Evolutionary conservation across 2,888 invertebrate species (phyloP).

Genomic region (Pachymerium ferrugineum): DNA sequence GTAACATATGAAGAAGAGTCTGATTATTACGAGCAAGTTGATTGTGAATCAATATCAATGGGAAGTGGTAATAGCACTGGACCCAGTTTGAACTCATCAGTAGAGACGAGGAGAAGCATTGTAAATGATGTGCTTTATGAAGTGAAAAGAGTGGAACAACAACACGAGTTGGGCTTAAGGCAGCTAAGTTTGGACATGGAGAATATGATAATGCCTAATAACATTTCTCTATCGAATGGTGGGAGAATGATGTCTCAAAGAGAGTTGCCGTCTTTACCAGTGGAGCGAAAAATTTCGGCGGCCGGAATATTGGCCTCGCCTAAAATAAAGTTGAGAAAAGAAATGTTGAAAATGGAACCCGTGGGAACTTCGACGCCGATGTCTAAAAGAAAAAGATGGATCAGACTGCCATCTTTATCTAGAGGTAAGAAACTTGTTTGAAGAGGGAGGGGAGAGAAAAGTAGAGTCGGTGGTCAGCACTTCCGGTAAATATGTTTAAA

Average conservation of each 20-base stretch:
- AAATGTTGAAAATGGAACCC: background rate
- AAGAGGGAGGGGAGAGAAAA: background rate
- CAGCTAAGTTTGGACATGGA: slow-evolving; percentile 82
- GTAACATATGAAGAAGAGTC: background rate
- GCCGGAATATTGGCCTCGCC: background rate
- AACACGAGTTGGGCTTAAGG: slow-evolving; percentile 74
- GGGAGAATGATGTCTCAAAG: background rate
- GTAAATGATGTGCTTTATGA: slow-evolving; percentile 62
- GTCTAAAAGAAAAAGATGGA: slow-evolving; percentile 25
- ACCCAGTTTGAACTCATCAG: background rate
- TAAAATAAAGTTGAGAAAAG: background rate
- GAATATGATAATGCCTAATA: slow-evolving; percentile 76
- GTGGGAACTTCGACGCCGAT: slow-evolving; percentile 28
- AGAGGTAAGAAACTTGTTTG: slow-evolving; percentile 31
- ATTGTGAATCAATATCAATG: background rate
- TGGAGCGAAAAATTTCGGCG: background rate
- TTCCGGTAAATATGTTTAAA: background rate
- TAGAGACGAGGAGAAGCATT: background rate
- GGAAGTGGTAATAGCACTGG: background rate
- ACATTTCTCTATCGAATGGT: background rate
- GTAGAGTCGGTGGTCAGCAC: too few relatives aligned
- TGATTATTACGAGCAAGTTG: background rate
- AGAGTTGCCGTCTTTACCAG: background rate
- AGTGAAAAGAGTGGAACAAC: slow-evolving; percentile 72
- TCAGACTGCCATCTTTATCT: slow-evolving; percentile 33